phyloP scores from a whole-genome alignment of 1,140 invertebrate species.

The Pinna nobilis region DNA sequence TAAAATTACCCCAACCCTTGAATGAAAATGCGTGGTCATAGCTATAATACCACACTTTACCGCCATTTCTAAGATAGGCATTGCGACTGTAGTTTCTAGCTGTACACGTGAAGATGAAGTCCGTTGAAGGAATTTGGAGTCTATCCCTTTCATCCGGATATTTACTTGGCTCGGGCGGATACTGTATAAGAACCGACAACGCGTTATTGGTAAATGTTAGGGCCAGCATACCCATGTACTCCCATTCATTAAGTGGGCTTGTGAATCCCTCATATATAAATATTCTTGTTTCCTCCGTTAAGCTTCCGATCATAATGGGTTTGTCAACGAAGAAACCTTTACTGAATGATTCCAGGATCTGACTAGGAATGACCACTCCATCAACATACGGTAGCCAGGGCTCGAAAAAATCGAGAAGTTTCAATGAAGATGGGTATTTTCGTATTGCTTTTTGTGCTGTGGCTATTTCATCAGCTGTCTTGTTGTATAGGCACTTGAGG shows the following conservation, averaged over 20 bases:
- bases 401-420: conserved; percentile 57
- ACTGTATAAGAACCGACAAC: conserved; percentile 25
- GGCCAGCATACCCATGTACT: conserved; percentile 43
- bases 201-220: conserved; percentile 37
- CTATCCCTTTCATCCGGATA: conserved; percentile 38
- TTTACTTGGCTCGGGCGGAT: conserved; percentile 47
- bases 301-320: conserved; percentile 55
- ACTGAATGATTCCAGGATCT: conserved; percentile 40
- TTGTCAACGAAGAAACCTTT: conserved; percentile 43
- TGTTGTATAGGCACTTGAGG: conserved; percentile 46
- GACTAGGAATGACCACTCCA: conserved; percentile 40
- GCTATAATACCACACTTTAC: conserved; percentile 42
- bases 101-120: conserved; percentile 49
- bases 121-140: conserved; percentile 41
- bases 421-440: conserved; percentile 47
- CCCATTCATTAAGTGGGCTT: conserved; percentile 18
- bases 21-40: conserved; percentile 56
- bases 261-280: conserved; percentile 55
- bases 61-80: conserved; percentile 10
- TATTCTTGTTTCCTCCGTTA: conserved; percentile 51
- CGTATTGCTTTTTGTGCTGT: conserved; percentile 38
- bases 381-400: conserved; percentile 58
- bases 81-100: conserved; percentile 38
- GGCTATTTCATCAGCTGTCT: conserved; percentile 46
- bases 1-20: conserved; percentile 2